Percentiles rank a stretch among this genome's conserved stretches.
Evolutionary conservation across 2,888 invertebrate species (phyloP).

Genomic region (Aradus depressus): DNA sequence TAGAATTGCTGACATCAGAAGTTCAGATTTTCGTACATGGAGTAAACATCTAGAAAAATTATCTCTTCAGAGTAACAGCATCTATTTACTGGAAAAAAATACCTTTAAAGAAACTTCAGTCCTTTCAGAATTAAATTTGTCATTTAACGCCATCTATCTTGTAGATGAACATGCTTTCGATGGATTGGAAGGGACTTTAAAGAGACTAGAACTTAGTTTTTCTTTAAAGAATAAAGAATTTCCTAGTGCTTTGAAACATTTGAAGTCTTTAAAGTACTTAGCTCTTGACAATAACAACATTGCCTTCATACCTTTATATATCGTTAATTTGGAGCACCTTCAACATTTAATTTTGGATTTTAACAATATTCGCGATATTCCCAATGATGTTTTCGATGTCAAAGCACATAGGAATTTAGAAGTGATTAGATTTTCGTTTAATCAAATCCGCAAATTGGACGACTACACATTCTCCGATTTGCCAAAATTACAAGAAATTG

Average conservation of each 20-base stretch:
- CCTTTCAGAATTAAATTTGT: slow-evolving; percentile 76
- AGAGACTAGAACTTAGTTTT: slow-evolving; percentile 75
- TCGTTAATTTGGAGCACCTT: slow-evolving; percentile 56
- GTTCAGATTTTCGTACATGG: slow-evolving; percentile 62
- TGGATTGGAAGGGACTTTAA: slow-evolving; percentile 55
- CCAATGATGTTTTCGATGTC: slow-evolving; percentile 53
- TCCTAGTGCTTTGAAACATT: slow-evolving; percentile 61
- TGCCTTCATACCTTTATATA: slow-evolving; percentile 59
- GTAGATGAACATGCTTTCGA: slow-evolving; percentile 70
- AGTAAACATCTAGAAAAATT: slow-evolving; percentile 66
- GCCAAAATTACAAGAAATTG: slow-evolving; percentile 60
- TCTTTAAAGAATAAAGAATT: slow-evolving; percentile 63
- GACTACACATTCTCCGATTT: slow-evolving; percentile 60
- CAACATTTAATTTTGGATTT: slow-evolving; percentile 37
- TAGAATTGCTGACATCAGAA: slow-evolving; percentile 50
- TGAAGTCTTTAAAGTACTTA: slow-evolving; percentile 66
- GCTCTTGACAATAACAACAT: slow-evolving; percentile 81
- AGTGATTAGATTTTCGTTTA: slow-evolving; percentile 72
- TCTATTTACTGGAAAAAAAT: slow-evolving; percentile 53
- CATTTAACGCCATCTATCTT: slow-evolving; percentile 77
- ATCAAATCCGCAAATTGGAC: slow-evolving; percentile 57
- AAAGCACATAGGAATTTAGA: slow-evolving; percentile 59
- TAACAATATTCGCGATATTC: slow-evolving; percentile 63
- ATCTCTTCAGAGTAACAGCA: slow-evolving; percentile 69
- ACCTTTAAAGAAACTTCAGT: slow-evolving; percentile 61